Base-by-base conservation (phyloP, 2,888 invertebrate genomes). In the Hemaris fuciformis region DNA sequence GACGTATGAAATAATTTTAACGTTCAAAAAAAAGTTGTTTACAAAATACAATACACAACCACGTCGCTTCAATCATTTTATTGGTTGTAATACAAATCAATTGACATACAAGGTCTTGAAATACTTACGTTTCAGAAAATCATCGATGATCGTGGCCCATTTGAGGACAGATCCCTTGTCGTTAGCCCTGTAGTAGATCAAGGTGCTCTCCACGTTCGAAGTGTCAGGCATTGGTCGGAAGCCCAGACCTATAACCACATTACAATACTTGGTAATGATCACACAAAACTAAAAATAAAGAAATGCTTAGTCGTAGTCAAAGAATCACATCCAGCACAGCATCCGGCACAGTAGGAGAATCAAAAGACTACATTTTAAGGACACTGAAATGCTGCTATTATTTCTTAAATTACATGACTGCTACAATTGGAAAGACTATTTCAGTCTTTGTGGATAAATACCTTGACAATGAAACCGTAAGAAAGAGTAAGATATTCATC, bases 141-240 rank as follows among this genome's bases (percentile, higher is more conserved):
- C 89, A 72, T 95, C 95, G 74, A 98, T 94, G 85, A 96, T 95
- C 60, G 93, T 91, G 70, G 96, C 95, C 98, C 98, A 98, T 81
- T 96, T 95, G 74, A 95, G 93, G 79, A 95, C 96, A 84, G 97
- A 97, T 62, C 96, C 95, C 80, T 94, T 94, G 81, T 96, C 95
- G 74, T 94, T 94, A 68, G 95, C 94, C 88, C 95, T 96, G 94
- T 98, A 99, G 96, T 98, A 98, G 90, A 99, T 97, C 79, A 99
- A 95, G 68, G 99, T 99, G 86, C 98, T 99, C 87, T 98, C 98
- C 74, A 98, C 97, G 71, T 86, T 98, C 61, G 84, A 88, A 64
- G 95, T 94, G 77, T 97, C 96, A 75, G 98, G 98, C 96, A 98
- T 97, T 68, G 99, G 99, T 83, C 99, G 95, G 93, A 99, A 99